Evolutionary conservation across 2,888 invertebrate genomes (phyloP).

Genomic region (Cyrtodaria siliqua): DNA sequence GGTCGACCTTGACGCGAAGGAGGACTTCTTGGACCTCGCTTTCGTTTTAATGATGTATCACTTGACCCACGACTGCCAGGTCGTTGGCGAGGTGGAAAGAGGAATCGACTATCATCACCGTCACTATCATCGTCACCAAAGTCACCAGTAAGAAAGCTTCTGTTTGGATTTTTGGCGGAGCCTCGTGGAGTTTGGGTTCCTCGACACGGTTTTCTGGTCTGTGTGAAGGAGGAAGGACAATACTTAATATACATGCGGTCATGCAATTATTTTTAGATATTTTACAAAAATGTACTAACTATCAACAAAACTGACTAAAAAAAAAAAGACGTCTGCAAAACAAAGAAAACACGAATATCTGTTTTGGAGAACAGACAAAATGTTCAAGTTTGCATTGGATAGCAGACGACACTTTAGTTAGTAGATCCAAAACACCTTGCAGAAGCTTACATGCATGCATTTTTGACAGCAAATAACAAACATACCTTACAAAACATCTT

Average conservation of each 20-base stretch:
- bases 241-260: slow-evolving; percentile 24
- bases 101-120: slow-evolving; percentile 62
- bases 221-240: slow-evolving; percentile 68
- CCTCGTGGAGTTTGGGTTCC: slow-evolving; percentile 78
- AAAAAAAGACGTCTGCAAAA: too few species aligned
- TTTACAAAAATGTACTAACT: too few species aligned
- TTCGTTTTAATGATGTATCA: slow-evolving; percentile 63
- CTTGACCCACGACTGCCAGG: slow-evolving; percentile 65
- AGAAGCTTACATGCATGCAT: too few species aligned
- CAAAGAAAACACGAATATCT: too few species aligned
- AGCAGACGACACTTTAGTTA: too few species aligned
- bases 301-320: too few species aligned
- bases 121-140: slow-evolving; percentile 68
- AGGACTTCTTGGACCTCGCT: slow-evolving; percentile 46
- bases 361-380: too few species aligned
- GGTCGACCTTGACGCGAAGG: slow-evolving; percentile 43
- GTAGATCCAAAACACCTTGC: too few species aligned
- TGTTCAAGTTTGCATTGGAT: too few species aligned
- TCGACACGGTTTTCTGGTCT: slow-evolving; percentile 75
- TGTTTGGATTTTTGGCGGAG: slow-evolving; percentile 65
- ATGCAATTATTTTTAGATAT: too few species aligned
- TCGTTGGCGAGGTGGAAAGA: slow-evolving; percentile 62
- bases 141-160: slow-evolving; percentile 66
- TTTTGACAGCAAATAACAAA: too few species aligned
- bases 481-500: too few species aligned